A percentile compares a stretch with the other conserved stretches of the same genome.
phyloP scores from a whole-genome alignment of 2,888 invertebrate genomes.

The Sesamia inferens region DNA sequence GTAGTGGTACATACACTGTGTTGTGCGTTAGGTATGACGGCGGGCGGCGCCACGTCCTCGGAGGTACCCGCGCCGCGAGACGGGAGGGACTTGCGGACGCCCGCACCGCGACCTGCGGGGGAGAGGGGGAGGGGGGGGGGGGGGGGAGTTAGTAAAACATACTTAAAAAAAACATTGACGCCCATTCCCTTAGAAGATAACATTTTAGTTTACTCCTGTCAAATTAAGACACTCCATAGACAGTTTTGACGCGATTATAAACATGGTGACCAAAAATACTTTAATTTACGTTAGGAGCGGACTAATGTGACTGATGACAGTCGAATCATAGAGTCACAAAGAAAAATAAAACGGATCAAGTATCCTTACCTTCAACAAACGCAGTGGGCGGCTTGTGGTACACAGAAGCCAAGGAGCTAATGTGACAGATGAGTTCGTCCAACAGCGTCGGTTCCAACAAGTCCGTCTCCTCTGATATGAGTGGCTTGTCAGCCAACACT shows the following conservation, averaged over 20 bases:
- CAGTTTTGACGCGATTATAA: too few species aligned
- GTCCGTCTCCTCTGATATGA: conserved; percentile 99
- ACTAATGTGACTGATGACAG: too few species aligned
- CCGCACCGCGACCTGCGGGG: conserved; percentile 89
- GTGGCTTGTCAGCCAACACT: conserved; percentile 99
- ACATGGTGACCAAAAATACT: too few species aligned
- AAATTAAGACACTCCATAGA: too few species aligned
- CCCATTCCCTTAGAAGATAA: too few species aligned
- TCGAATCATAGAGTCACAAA: too few species aligned
- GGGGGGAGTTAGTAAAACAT: not conserved
- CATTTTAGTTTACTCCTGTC: too few species aligned
- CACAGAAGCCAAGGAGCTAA: conserved; percentile 99
- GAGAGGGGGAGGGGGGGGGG: too few species aligned
- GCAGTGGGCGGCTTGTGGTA: conserved; percentile 99
- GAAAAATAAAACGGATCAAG: not conserved
- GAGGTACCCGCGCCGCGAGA: conserved; percentile 91
- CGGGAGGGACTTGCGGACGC: conserved; percentile 95
- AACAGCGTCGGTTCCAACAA: conserved; percentile 98
- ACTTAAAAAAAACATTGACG: too few species aligned
- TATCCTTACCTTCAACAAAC: conserved; percentile 98
- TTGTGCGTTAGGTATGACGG: conserved; percentile 92
- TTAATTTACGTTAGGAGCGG: too few species aligned
- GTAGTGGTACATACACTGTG: conserved; percentile 4
- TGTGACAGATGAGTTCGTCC: conserved; percentile 99
- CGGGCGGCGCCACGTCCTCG: conserved; percentile 78